phyloP scores from a whole-genome alignment of 2,797 vertebrate genomes.

The Schizopygopsis pylzovi region DNA sequence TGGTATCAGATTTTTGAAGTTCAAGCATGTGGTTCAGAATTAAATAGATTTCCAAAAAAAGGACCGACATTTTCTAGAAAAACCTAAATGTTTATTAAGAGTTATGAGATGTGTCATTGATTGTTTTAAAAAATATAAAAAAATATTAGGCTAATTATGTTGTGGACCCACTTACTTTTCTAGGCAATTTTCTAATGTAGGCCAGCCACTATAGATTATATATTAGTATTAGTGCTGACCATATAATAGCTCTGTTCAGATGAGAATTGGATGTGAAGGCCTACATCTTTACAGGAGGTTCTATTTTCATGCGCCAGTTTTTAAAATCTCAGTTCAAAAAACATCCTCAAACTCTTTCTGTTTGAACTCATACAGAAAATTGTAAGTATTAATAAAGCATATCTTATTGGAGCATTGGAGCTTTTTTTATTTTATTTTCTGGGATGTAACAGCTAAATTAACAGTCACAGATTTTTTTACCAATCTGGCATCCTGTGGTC shows the following conservation, averaged over 20 bases:
- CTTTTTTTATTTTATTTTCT: not conserved
- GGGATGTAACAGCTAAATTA: not conserved
- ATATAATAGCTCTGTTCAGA: not conserved
- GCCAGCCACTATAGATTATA: not conserved
- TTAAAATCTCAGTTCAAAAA: not conserved
- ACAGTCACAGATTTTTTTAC: not conserved
- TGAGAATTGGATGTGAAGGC: not conserved
- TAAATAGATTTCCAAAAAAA: not conserved
- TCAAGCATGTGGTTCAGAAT: not conserved
- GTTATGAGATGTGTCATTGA: not conserved
- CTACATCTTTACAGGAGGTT: not conserved
- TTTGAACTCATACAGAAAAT: not conserved
- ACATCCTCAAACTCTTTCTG: not conserved
- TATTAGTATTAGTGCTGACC: not conserved
- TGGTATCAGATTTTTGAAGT: not conserved
- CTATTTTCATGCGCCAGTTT: conserved; percentile 4
- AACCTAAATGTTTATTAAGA: not conserved
- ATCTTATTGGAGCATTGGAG: not conserved
- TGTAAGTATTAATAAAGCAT: not conserved
- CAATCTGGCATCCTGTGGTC: not conserved
- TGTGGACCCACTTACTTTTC: not conserved
- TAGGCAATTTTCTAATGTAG: not conserved
- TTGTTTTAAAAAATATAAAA: not conserved
- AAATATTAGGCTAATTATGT: not conserved
- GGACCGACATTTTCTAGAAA: not conserved